Evolutionary conservation across 2,797 vertebrate genomes (phyloP).

Genomic region (Chaetodon trifasciatus): DNA sequence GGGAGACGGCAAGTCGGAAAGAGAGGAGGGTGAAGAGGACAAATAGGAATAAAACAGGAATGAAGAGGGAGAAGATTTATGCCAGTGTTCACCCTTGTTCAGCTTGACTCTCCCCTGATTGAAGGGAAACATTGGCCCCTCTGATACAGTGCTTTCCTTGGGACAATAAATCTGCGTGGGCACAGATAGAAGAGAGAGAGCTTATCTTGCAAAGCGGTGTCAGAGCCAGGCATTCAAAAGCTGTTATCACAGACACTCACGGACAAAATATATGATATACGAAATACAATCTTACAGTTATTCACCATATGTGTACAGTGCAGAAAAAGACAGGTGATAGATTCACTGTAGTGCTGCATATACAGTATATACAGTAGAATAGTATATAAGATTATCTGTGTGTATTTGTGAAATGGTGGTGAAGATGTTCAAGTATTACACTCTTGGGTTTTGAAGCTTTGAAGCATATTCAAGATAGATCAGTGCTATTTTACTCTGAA

Average conservation of each 20-base stretch:
- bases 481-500: too few species aligned
- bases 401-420: background rate
- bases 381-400: background rate
- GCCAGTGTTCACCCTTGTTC: conserved; percentile 72
- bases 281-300: conserved; percentile 41
- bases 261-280: conserved; percentile 50
- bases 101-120: conserved; percentile 80
- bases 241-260: conserved; percentile 72
- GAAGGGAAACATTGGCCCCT: conserved; percentile 76
- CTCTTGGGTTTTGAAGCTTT: background rate
- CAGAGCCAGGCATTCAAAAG: conserved; percentile 73
- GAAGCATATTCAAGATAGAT: too few species aligned
- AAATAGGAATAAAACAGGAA: conserved; percentile 52
- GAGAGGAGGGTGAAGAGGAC: conserved; percentile 37
- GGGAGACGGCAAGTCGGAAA: conserved; percentile 20
- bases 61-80: conserved; percentile 76
- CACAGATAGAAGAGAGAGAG: conserved; percentile 74
- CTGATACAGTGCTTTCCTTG: conserved; percentile 77
- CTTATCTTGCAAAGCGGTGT: conserved; percentile 82
- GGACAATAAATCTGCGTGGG: conserved; percentile 81
- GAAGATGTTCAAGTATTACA: background rate
- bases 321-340: conserved; percentile 14
- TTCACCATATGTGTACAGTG: background rate
- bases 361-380: background rate
- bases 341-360: conserved; percentile 1